phyloP scores from a whole-genome alignment of 2,113 vertebrate species.

The Ancistrus triradiatus region DNA sequence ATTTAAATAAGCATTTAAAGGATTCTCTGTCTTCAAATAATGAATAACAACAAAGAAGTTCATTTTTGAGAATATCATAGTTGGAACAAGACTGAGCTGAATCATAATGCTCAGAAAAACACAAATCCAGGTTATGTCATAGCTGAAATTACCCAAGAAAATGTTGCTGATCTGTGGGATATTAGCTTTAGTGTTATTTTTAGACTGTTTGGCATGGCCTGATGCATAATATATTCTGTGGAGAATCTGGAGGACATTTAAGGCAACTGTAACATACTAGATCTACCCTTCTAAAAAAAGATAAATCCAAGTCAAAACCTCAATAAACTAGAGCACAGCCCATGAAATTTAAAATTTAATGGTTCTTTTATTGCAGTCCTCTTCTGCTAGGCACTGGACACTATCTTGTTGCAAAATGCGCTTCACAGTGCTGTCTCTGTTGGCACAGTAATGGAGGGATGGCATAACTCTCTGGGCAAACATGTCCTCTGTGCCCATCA shows the following conservation, averaged over 20 bases:
- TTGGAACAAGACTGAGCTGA: too few relatives aligned
- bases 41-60: too few relatives aligned
- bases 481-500: conserved; percentile 53
- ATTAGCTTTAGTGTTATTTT: background rate
- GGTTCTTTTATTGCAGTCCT: conserved; percentile 2
- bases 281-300: too few relatives aligned
- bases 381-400: conserved; percentile 40
- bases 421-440: conserved; percentile 44
- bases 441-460: conserved; percentile 57
- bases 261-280: background rate
- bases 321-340: background rate
- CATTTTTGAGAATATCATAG: too few relatives aligned
- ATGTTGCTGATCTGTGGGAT: background rate
- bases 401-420: conserved; percentile 54
- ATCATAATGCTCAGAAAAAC: conserved; percentile 1
- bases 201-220: background rate
- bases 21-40: too few relatives aligned
- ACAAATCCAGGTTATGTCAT: background rate
- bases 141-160: background rate
- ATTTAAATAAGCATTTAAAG: too few relatives aligned
- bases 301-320: conserved; percentile 36
- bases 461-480: conserved; percentile 62
- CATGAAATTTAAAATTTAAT: background rate
- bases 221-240: background rate
- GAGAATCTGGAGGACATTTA: background rate